Evolutionary conservation across 1,140 invertebrate genomes (phyloP), one percentile per base, ranked within the genome.

Genomic region (Heliconius himera): DNA sequence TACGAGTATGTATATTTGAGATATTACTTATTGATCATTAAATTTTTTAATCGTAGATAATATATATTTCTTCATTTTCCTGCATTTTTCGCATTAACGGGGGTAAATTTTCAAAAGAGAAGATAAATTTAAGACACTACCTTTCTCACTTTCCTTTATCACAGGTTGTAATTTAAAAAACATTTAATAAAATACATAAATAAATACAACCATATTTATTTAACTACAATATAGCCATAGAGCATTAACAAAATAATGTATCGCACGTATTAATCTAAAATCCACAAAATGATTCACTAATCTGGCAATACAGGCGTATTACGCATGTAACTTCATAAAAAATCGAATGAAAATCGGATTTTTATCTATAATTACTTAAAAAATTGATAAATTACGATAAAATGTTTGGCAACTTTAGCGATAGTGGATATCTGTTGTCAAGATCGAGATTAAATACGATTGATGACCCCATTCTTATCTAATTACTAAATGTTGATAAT

Each of bases 251-350:
- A 26, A 66, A 16, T 66, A 60, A 29, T 60, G 16, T 75, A 75
- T 75, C 74, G 36, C 33, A 70, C 1, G 29, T 51, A 22, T n/a
- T 79, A 74, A 81, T 83, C 82, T 83, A 80, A 81, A 81, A 81
- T 81, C 80, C 70, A 22, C 26, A 80, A 29, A 76, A 70, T 76
- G n/a, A 81, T 56, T 78, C 76, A 74, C 66, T 84, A 85, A 85
- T 84, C 82, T 80, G 77, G 54, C 82, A 85, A 83, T 85, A 85
- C 72, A 71, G 73, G 22, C 78, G 84, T 60, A 83, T 85, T 83
- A 85, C 60, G 80, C 82, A 71, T 83, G 84, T 85, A 81, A 78
- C 80, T 85, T 46, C 29, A 38, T 75, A 74, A 51, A 79, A 79
- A 81, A 74, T 73, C 74, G 71, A 73, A 77, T 80, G 56, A 71